Conservation (phyloP, 2,113 vertebrate genomes). For the Anthoscopus minutus region DNA sequence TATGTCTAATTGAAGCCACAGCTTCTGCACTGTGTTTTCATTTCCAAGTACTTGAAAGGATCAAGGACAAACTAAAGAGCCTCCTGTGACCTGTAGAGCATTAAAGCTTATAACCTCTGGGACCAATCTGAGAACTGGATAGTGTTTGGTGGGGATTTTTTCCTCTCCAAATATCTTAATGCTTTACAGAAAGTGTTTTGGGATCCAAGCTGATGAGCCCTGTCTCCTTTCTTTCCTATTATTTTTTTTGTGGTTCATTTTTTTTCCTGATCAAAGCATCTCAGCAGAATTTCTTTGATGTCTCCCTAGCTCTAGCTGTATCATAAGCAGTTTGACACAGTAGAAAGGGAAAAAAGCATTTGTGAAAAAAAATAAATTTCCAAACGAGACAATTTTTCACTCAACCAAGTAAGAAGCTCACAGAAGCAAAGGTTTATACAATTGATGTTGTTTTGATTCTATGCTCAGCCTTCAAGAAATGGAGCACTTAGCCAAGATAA, state of each 20-base stretch:
- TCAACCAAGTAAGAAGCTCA: background rate
- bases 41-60: slow-evolving; percentile 36
- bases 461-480: background rate
- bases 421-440: background rate
- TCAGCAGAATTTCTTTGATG: slow-evolving; percentile 29
- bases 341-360: background rate
- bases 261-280: background rate
- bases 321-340: background rate
- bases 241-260: background rate
- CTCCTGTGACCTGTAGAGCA: background rate
- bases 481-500: background rate
- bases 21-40: slow-evolving; percentile 8
- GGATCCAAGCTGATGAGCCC: background rate
- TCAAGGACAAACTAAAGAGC: slow-evolving; percentile 22
- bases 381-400: background rate
- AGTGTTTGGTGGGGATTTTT: background rate
- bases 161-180: background rate
- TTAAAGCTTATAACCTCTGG: background rate
- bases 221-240: background rate
- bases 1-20: slow-evolving; percentile 26
- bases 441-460: background rate
- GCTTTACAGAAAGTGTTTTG: background rate
- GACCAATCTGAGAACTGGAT: background rate
- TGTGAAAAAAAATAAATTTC: background rate
- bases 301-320: background rate